phyloP scores from a whole-genome alignment of 2,797 vertebrate species.

The Sebastes variabilis region DNA sequence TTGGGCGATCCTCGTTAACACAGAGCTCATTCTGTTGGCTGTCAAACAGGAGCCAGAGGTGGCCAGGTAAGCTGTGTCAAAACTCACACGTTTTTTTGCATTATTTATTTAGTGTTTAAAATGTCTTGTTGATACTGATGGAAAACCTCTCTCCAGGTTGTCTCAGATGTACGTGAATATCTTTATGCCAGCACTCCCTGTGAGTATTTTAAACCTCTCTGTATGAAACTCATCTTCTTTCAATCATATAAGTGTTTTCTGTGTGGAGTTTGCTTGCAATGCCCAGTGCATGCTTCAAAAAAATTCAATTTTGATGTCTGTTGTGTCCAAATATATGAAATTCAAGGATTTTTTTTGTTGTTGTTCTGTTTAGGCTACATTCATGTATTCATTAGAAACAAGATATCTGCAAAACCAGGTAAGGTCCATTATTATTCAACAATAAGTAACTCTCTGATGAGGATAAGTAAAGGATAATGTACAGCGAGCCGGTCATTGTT shows the following conservation, averaged over 20 bases:
- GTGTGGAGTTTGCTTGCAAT: neutral
- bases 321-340: neutral
- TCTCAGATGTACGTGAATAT: constrained; percentile 91
- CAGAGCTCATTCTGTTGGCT: constrained; percentile 84
- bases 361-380: constrained; percentile 68
- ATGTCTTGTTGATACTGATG: neutral
- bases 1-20: constrained; percentile 92
- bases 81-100: neutral
- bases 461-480: neutral
- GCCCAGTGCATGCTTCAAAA: neutral
- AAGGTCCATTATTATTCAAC: neutral
- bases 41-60: constrained; percentile 85
- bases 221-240: too few relatives aligned
- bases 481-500: too few relatives aligned
- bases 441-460: neutral
- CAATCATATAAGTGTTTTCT: neutral
- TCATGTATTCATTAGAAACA: constrained; percentile 69
- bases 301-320: neutral
- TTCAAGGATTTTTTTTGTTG: neutral
- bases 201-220: constrained; percentile 76
- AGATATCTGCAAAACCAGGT: constrained; percentile 82
- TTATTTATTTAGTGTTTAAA: neutral
- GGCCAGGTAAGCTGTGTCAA: constrained; percentile 79
- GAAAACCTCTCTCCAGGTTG: constrained; percentile 76
- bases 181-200: constrained; percentile 92